phyloP scores from a whole-genome alignment of 2,888 invertebrate genomes.

The Himalopsyche anomala region DNA sequence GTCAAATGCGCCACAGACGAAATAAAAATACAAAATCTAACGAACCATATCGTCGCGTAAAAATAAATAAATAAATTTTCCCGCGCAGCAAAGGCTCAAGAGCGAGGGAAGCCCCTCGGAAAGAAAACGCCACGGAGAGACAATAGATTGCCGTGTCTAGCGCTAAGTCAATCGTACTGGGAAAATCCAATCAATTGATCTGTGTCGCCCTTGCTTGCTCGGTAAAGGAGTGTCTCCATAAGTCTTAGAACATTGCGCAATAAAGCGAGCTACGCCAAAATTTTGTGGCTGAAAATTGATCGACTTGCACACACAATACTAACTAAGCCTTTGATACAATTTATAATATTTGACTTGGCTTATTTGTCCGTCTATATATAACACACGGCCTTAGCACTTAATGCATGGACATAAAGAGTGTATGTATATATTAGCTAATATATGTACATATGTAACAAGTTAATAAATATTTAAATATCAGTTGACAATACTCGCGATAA shows the following conservation, averaged over 20 bases:
- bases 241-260: not conserved
- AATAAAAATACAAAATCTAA: constrained; percentile 8
- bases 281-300: too few species aligned
- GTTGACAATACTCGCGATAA: too few species aligned
- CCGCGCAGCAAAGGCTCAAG: constrained; percentile 28
- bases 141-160: constrained; percentile 62
- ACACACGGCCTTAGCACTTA: too few species aligned
- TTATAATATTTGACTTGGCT: too few species aligned
- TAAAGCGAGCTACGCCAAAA: not conserved
- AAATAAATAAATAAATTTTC: constrained; percentile 37
- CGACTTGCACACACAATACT: too few species aligned
- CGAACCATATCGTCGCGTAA: constrained; percentile 18
- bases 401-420: too few species aligned
- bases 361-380: too few species aligned
- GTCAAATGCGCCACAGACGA: not conserved
- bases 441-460: too few species aligned
- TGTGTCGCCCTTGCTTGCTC: constrained; percentile 44
- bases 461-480: too few species aligned
- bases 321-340: too few species aligned
- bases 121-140: constrained; percentile 44
- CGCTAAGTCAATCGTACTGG: constrained; percentile 64
- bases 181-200: constrained; percentile 66
- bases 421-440: too few species aligned
- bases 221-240: not conserved
- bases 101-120: not conserved